Evolutionary conservation across 2,888 invertebrate species (phyloP).

Genomic region (Phorcus lineatus): DNA sequence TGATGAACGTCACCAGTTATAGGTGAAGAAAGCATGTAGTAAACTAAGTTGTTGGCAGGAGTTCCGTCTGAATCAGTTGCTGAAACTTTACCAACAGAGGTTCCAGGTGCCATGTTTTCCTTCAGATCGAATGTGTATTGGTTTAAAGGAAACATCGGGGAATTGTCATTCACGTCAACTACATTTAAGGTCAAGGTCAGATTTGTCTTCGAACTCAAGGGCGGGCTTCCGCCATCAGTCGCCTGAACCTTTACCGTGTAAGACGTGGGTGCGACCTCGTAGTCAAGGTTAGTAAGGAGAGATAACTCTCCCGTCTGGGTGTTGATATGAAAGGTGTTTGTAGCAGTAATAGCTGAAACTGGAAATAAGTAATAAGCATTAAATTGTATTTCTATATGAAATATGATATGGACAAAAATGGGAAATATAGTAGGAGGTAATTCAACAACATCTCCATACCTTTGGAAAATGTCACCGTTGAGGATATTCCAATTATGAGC

Average conservation of each 20-base stretch:
- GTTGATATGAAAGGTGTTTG: constrained; percentile 46
- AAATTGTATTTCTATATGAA: no score
- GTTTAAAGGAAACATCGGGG: constrained; percentile 89
- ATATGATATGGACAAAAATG: no score
- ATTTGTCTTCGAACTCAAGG: constrained; percentile 33
- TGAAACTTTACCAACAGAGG: constrained; percentile 49
- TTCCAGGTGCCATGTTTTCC: constrained; percentile 84
- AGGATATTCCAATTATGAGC: no score
- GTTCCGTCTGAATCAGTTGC: constrained; percentile 60
- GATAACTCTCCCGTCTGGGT: constrained; percentile 44
- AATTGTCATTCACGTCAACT: constrained; percentile 91
- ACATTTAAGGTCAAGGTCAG: constrained; percentile 80
- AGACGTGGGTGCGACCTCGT: constrained; percentile 46
- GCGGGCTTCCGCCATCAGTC: constrained; percentile 42
- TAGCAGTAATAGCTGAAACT: constrained; percentile 46
- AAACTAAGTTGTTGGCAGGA: no score
- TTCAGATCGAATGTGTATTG: constrained; percentile 91
- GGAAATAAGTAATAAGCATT: constrained; percentile 29
- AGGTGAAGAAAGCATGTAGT: no score
- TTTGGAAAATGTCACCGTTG: no score
- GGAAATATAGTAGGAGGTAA: no score
- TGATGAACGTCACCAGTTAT: no score
- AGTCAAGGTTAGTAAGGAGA: constrained; percentile 44
- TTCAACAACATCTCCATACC: no score
- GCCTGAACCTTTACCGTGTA: constrained; percentile 46